phyloP scores from a whole-genome alignment of 2,113 vertebrate genomes.

The Arvicanthis niloticus region DNA sequence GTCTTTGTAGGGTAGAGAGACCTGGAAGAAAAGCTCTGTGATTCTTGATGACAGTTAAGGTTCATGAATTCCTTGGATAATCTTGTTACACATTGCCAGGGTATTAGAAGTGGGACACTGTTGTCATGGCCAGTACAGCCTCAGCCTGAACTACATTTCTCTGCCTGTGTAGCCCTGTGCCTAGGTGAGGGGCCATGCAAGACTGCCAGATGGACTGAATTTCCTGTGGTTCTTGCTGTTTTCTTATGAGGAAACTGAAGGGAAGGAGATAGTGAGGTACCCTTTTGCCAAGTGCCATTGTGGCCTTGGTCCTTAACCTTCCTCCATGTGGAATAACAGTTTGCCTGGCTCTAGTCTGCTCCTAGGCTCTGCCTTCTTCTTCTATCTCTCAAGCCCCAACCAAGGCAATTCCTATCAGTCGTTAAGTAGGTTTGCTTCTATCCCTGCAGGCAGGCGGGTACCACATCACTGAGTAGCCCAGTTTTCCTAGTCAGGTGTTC shows the following conservation, averaged over 20 bases:
- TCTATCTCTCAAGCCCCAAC: not conserved
- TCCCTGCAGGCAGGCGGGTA: not conserved
- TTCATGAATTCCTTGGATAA: not conserved
- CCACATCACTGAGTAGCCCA: not conserved
- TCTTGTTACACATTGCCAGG: not conserved
- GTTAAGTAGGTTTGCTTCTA: not conserved
- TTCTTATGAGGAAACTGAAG: not conserved
- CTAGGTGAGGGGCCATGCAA: too few species aligned
- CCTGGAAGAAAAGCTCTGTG: not conserved
- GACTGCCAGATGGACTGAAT: not conserved
- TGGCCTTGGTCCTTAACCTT: not conserved
- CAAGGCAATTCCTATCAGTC: not conserved
- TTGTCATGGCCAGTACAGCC: not conserved
- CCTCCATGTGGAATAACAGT: not conserved
- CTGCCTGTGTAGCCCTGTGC: rapidly evolving
- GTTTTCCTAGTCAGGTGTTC: slow-evolving; percentile 55
- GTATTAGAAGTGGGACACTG: not conserved
- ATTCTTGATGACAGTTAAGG: not conserved
- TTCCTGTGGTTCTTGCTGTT: not conserved
- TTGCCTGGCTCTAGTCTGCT: not conserved
- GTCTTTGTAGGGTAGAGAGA: not conserved
- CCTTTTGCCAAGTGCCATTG: not conserved
- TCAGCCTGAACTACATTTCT: not conserved
- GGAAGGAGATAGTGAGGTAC: not conserved
- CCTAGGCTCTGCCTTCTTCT: not conserved